Evolutionary conservation across 2,113 vertebrate genomes (phyloP), one percentile per base, ranked within the genome.

Genomic region (Epinephelus fuscoguttatus): DNA sequence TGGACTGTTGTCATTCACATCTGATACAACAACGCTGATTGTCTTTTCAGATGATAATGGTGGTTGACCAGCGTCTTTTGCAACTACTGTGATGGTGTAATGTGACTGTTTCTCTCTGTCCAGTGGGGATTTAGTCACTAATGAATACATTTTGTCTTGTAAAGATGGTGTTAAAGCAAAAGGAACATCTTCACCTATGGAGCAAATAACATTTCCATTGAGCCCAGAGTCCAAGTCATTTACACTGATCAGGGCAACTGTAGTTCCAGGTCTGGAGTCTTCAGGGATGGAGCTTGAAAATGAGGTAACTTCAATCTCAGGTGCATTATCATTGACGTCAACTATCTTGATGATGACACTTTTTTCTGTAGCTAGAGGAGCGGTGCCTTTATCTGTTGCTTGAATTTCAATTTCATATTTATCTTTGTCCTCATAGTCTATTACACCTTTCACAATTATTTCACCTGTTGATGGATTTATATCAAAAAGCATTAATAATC

Each of bases 321-420:
- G 91, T 7, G 56, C 25, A 2, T 92, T 91, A 17, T 92, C 91
- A 81, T 92, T 92, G 0, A 84, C 17, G 0, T 91, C 91, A 15
- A 85, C 25, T 62, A 92, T 82, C 0, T 88, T 81, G 0, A 92
- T 80, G 0, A 40, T 72, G 0, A 92, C 79, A 0, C 84, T 85
- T 59, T 92, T 92, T n/a, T 92, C 49, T 12, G 85, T 81, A 0
- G 76, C 45, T 0, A 92, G 30, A 7, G 89, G 91, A 55, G 67
- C 83, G 0, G 66, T 0, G 4, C 81, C 86, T 82, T 89, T 94
- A 53, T 96, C 95, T 0, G 93, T 92, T 0, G 94, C 94, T 0
- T 93, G 68, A 4, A 96, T 91, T 67, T 95, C 92, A 25, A 96
- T 87, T 33, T 94, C 91, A 59, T 93, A 94, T 21, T 14, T 73